Evolutionary conservation across 1,140 invertebrate genomes (phyloP).

Genomic region (Tetramorium simillimum): DNA sequence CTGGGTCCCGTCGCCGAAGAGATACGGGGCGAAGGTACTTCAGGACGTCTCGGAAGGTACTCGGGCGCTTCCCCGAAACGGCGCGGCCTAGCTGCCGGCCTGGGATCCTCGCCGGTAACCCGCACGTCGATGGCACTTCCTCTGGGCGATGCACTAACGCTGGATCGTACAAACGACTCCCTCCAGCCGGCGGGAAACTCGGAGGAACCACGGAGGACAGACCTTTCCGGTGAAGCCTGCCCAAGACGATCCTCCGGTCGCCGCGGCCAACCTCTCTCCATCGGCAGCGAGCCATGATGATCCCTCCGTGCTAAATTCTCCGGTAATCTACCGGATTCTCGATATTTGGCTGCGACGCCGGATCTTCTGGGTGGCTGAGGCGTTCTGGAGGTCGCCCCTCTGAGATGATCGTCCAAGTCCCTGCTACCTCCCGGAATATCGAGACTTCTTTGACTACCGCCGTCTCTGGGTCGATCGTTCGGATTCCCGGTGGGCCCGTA

Average conservation of each 20-base stretch:
- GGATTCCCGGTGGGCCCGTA: conserved; percentile 73
- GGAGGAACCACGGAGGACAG: conserved; percentile 11
- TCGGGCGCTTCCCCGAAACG: background rate
- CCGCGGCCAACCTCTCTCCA: conserved; percentile 31
- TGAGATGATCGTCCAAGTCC: conserved; percentile 64
- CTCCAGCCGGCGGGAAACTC: conserved; percentile 6
- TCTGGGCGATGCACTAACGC: background rate
- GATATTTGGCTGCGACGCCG: background rate
- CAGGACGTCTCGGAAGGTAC: background rate
- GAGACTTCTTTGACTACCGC: conserved; percentile 76
- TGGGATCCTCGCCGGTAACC: background rate
- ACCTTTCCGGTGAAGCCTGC: conserved; percentile 21
- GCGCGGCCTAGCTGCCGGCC: background rate
- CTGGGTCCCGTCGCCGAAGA: conserved; percentile 8
- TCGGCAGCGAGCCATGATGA: conserved; percentile 56
- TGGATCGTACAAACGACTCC: background rate
- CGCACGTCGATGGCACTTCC: conserved; percentile 29
- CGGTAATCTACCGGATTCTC: background rate
- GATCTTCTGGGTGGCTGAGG: conserved; percentile 75
- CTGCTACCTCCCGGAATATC: conserved; percentile 69
- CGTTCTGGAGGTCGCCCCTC: conserved; percentile 71
- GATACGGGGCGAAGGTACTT: conserved; percentile 6
- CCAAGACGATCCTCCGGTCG: conserved; percentile 24
- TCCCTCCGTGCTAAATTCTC: conserved; percentile 38
- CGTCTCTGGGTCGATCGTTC: conserved; percentile 59